phyloP scores from a whole-genome alignment of 37 sponge, comb jelly and placozoan genomes.

The Crambe crambe region DNA sequence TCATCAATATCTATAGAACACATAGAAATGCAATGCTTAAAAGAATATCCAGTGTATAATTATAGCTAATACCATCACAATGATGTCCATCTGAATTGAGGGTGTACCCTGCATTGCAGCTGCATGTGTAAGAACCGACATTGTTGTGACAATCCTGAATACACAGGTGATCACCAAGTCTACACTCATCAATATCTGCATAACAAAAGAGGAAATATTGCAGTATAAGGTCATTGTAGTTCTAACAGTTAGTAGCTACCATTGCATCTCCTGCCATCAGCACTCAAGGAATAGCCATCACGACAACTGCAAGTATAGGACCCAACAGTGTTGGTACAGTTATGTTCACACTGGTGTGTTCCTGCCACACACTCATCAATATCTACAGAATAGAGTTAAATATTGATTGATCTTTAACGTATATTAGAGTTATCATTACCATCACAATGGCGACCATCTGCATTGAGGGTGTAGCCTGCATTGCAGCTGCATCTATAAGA shows the following conservation, averaged over 20 bases:
- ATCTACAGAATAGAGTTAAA: no score
- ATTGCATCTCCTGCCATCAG: background rate
- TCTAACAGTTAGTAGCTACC: background rate
- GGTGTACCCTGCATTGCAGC: background rate
- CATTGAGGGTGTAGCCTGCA: slow-evolving; percentile 17
- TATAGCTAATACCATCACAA: slow-evolving; percentile 19
- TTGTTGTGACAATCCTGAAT: background rate
- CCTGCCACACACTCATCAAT: background rate
- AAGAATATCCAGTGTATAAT: background rate
- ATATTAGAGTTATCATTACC: no score
- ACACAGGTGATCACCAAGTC: background rate
- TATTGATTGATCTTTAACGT: background rate
- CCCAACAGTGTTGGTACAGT: background rate
- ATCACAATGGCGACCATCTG: slow-evolving; percentile 19
- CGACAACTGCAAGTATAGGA: background rate
- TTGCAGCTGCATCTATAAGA: slow-evolving; percentile 48
- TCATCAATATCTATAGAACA: slow-evolving; percentile 15
- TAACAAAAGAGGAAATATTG: background rate
- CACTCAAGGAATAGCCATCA: background rate
- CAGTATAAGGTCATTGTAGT: background rate
- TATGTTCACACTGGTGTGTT: background rate
- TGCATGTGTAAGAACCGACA: slow-evolving; percentile 1
- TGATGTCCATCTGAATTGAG: background rate
- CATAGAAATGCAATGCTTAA: background rate
- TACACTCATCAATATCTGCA: slow-evolving; percentile 7